Conservation (phyloP, 2,113 vertebrate genomes). For the Rhea pennata region DNA sequence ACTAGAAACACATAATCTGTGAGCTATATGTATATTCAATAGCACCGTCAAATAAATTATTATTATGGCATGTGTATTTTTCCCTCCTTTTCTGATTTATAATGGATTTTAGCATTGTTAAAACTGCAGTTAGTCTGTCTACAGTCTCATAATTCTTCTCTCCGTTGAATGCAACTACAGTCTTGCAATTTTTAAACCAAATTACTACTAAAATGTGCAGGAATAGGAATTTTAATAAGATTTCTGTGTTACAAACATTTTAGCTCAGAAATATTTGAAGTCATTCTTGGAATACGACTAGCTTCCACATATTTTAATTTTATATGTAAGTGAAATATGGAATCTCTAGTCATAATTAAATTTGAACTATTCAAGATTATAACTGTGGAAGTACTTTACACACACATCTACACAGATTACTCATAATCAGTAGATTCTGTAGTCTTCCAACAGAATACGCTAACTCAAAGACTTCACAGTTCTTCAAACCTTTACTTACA, state of each 20-base stretch:
- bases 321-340: constrained; percentile 45
- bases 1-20: constrained; percentile 56
- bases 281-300: constrained; percentile 12
- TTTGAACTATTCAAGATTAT: constrained; percentile 52
- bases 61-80: constrained; percentile 48
- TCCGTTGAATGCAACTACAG: constrained; percentile 31
- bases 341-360: constrained; percentile 50
- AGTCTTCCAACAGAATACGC: neutral
- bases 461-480: neutral
- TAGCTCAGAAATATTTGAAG: constrained; percentile 32
- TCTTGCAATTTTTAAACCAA: constrained; percentile 45
- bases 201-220: constrained; percentile 46
- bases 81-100: constrained; percentile 64
- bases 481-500: neutral
- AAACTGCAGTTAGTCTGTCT: constrained; percentile 53
- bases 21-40: constrained; percentile 58
- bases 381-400: constrained; percentile 35
- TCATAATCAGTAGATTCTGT: neutral
- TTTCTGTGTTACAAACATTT: constrained; percentile 28
- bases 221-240: constrained; percentile 55
- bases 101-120: constrained; percentile 57
- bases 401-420: constrained; percentile 17
- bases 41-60: constrained; percentile 57
- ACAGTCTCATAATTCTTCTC: constrained; percentile 37
- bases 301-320: constrained; percentile 41